Percentiles rank a stretch among this genome's conserved stretches.
phyloP scores from a whole-genome alignment of 1,140 invertebrate species.

The Panulirus ornatus region DNA sequence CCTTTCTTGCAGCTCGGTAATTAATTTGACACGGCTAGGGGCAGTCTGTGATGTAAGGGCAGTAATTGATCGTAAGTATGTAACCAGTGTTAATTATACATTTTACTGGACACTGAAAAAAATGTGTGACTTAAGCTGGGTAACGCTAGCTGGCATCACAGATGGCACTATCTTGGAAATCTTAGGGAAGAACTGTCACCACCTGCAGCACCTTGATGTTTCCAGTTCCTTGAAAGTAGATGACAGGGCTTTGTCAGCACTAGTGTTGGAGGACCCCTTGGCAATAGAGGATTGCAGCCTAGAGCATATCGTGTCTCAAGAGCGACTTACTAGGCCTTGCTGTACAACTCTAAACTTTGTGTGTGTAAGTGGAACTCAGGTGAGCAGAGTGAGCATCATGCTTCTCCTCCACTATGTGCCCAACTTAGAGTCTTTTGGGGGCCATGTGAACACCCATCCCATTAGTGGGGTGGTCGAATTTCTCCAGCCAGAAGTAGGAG shows the following conservation, averaged over 20 bases:
- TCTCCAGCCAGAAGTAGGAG: neutral
- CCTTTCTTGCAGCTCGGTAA: neutral
- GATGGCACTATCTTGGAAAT: constrained; percentile 24
- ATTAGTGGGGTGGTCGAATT: neutral
- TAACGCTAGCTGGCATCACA: constrained; percentile 52
- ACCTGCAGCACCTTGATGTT: constrained; percentile 41
- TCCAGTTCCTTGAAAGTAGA: constrained; percentile 1
- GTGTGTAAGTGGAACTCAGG: constrained; percentile 35
- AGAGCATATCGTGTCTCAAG: neutral
- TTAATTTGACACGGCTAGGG: constrained; percentile 46
- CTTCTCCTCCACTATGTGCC: constrained; percentile 29
- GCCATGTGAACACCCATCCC: neutral
- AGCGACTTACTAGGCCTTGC: neutral
- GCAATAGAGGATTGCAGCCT: neutral
- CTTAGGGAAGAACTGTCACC: constrained; percentile 38
- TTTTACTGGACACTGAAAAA: constrained; percentile 37
- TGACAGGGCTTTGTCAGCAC: constrained; percentile 27
- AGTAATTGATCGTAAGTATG: neutral
- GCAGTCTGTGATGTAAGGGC: constrained; percentile 7
- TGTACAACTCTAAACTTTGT: constrained; percentile 19
- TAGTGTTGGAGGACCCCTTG: constrained; percentile 3
- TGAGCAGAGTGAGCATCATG: neutral
- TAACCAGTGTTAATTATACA: constrained; percentile 38
- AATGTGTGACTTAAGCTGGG: constrained; percentile 41
- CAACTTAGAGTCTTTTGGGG: constrained; percentile 30